Percentiles rank a stretch among this genome's conserved stretches.
phyloP scores from a whole-genome alignment of 2,888 invertebrate genomes.

The Chymomyza procnemis region DNA sequence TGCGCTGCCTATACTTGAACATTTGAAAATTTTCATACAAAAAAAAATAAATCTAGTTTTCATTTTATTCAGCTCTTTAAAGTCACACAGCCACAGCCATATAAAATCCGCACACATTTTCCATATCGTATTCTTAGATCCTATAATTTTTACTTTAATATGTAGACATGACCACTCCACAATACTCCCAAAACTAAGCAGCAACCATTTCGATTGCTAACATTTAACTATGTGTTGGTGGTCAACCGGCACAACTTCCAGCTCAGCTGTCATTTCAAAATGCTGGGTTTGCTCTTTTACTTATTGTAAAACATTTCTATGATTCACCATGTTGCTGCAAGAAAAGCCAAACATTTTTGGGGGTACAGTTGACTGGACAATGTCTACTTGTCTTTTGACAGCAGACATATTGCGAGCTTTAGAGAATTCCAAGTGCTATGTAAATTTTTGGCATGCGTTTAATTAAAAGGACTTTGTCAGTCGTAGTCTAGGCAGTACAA shows the following conservation, averaged over 20 bases:
- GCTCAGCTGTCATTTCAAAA: background rate
- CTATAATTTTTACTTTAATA: too few relatives aligned
- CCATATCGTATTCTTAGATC: too few relatives aligned
- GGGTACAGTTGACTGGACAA: background rate
- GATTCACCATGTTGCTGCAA: background rate
- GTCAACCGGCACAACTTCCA: background rate
- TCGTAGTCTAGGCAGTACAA: conserved; percentile 15
- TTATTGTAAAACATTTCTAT: background rate
- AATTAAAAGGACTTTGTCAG: conserved; percentile 46
- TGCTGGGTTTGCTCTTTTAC: background rate
- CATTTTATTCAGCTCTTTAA: too few relatives aligned
- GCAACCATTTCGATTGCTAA: background rate
- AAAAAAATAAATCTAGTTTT: too few relatives aligned
- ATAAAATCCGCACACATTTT: too few relatives aligned
- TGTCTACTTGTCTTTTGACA: background rate
- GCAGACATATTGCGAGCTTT: background rate
- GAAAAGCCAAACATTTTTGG: background rate
- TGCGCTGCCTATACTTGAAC: too few relatives aligned
- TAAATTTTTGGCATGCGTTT: conserved; percentile 30
- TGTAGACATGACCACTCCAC: too few relatives aligned
- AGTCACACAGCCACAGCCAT: too few relatives aligned
- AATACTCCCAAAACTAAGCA: background rate
- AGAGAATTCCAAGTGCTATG: background rate
- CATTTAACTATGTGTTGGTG: background rate
- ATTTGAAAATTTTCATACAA: too few relatives aligned